Evolutionary conservation across 2,888 invertebrate genomes (phyloP).

Genomic region (Scelioninae gen. 2): DNA sequence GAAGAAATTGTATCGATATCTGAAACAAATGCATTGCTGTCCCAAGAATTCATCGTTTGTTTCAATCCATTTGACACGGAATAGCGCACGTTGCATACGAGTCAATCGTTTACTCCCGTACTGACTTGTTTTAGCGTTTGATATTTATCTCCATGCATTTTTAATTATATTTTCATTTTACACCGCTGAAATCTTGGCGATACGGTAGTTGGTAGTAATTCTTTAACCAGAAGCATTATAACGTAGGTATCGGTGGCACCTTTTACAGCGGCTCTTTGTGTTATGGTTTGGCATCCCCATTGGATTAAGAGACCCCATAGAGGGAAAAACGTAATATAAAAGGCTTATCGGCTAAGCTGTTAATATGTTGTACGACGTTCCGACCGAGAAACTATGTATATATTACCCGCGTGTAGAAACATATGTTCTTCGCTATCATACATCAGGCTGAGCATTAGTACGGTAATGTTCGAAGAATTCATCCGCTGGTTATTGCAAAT

Average conservation of each 20-base stretch:
- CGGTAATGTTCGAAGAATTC: conserved; percentile 44
- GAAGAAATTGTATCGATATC: too few relatives aligned
- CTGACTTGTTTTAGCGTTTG: too few relatives aligned
- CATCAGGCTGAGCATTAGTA: conserved; percentile 59
- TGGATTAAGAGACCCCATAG: conserved; percentile 75
- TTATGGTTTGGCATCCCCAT: conserved; percentile 65
- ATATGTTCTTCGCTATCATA: conserved; percentile 71
- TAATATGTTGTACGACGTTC: conserved; percentile 74
- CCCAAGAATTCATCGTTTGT: too few relatives aligned
- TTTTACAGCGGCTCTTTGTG: conserved; percentile 57
- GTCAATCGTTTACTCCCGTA: too few relatives aligned
- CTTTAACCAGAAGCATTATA: conserved; percentile 50
- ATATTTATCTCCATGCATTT: conserved; percentile 5
- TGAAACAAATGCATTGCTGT: too few relatives aligned
- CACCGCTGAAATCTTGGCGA: conserved; percentile 11
- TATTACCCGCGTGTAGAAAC: conserved; percentile 71
- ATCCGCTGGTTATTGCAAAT: too few relatives aligned
- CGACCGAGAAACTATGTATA: conserved; percentile 72
- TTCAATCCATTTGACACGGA: too few relatives aligned
- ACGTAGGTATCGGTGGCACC: conserved; percentile 56
- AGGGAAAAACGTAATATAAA: conserved; percentile 76
- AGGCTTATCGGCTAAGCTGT: conserved; percentile 75
- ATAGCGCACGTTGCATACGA: too few relatives aligned
- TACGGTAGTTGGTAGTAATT: conserved; percentile 42
- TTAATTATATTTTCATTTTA: conserved; percentile 30